Evolutionary conservation across 2,888 invertebrate species (phyloP), one percentile per base, ranked within the genome.

Genomic region (Oithona nana): DNA sequence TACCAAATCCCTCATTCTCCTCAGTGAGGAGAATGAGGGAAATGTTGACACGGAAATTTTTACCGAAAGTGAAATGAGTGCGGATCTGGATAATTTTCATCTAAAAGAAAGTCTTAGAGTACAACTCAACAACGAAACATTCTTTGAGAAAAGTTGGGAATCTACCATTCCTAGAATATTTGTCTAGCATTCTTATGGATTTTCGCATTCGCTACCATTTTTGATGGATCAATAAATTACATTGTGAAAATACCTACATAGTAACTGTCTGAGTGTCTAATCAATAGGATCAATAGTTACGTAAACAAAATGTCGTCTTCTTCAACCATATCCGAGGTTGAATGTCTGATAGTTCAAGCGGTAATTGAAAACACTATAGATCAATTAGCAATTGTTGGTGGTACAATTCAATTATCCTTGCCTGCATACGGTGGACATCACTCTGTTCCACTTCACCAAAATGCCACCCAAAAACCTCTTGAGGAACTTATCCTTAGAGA

Each of bases 361-460:
- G 48, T 57, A 1, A 8, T 57, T 8, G 30, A 57, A 39, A 57
- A 29, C 11, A 39, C 22, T 2, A 28, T 57, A 20, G 57, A 57
- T 30, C 57, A 57, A 30, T 57, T 57, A 31, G 57, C 57, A 11
- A 39, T 57, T 57, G 57, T 57, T 1, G 57, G 57, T 6, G 57
- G 57, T 4, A 57, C 57, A 57, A 29, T 57, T 16, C n/a, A 22
- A 11, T 20, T 31, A 22, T 20, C 57, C 16, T 39, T 39, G 39
- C 39, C 39, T 11, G 16, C 39, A 16, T 16, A 39, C 39, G 16
- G 39, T 16, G 8, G 6, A 39, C n/a, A n/a, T n/a, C 16, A 6
- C 16, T 11, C 39, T 6, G 39, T 16, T 16, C 16, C 6, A 6
- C 8, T 39, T 39, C 39, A 39, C 16, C 39, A 39, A 39, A 39